phyloP scores from a whole-genome alignment of 2,797 vertebrate genomes.

The Coendou prehensilis region DNA sequence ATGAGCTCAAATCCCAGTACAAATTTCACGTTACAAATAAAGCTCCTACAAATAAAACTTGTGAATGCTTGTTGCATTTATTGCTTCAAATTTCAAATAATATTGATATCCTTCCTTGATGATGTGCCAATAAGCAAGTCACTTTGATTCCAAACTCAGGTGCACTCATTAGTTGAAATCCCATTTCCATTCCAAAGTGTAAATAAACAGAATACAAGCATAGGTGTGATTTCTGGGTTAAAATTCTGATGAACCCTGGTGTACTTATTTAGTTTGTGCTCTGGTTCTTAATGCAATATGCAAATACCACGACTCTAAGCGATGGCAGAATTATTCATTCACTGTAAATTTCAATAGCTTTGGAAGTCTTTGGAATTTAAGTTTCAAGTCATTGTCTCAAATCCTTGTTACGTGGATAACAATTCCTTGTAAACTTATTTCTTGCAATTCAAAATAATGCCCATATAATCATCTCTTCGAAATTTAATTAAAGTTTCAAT shows the following conservation, averaged over 20 bases:
- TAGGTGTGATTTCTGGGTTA: rapidly evolving
- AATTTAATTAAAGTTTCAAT: background rate
- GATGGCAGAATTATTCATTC: background rate
- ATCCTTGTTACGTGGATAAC: background rate
- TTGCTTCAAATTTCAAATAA: background rate
- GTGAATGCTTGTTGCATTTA: rapidly evolving
- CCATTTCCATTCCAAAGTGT: background rate
- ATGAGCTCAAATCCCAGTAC: background rate
- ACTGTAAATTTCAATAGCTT: background rate
- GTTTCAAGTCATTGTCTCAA: background rate
- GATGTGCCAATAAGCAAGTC: rapidly evolving
- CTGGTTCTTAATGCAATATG: background rate
- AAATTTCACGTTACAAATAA: background rate
- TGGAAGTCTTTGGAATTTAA: no score
- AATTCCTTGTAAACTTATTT: no score
- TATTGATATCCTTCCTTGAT: rapidly evolving
- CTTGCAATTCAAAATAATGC: background rate
- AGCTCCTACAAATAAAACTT: background rate
- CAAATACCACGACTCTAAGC: background rate
- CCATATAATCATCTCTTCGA: background rate
- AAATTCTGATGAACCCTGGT: background rate
- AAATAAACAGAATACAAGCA: no score
- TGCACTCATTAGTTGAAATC: background rate
- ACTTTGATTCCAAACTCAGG: no score
- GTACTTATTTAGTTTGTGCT: background rate